Base-by-base conservation (phyloP, 2,888 invertebrate species). In the Apotomis turbidana region DNA sequence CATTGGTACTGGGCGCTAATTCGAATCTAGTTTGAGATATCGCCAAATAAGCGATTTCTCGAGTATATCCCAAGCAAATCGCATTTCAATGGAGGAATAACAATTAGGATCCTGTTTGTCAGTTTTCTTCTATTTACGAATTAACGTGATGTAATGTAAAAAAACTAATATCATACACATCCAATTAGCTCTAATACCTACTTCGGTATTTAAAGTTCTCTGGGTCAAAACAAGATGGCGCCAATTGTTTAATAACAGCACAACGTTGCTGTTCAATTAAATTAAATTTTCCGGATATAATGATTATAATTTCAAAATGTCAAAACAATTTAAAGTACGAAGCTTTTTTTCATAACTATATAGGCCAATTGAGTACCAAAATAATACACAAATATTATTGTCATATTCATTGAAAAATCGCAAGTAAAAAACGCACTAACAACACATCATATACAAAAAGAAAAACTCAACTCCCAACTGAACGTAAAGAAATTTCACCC, bases 271-370 rank as follows among this genome's bases (percentile, higher is more conserved):
- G n/a, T 36, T n/a, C n/a, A 3, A 57, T 27, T 5, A n/a, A 54
- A 64, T 44, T 15, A 12, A 1, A 15, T 15, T 54, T 36, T 54
- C 13, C 13, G 6, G 6, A 13, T 12, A 58, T 49, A 44, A 13
- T n/a, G 38, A 38, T 58, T 15, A 5, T n/a, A 52, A 54, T 44
- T 13, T 1, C 8, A 15, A 49, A 49, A 9, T 13, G 46, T 46
- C 12, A 66, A 62, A 63, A 55, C 46, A 41, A 27, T 49, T 49
- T 1, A 6, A 9, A 6, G 6, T 49, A 49, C 8, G 49, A 38
- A 38, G 27, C 44, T 60, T 68, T 68, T 44, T 60, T 68, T 54
- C 44, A 60, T 52, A 68, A 60, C 44, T 60, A 49, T 49, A 9
- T 49, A 60, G 60, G 68, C 12, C 52, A 60, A 59, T 15, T 41